phyloP scores from a whole-genome alignment of 64 coral and sea anemone genomes.

The Montipora cactus region DNA sequence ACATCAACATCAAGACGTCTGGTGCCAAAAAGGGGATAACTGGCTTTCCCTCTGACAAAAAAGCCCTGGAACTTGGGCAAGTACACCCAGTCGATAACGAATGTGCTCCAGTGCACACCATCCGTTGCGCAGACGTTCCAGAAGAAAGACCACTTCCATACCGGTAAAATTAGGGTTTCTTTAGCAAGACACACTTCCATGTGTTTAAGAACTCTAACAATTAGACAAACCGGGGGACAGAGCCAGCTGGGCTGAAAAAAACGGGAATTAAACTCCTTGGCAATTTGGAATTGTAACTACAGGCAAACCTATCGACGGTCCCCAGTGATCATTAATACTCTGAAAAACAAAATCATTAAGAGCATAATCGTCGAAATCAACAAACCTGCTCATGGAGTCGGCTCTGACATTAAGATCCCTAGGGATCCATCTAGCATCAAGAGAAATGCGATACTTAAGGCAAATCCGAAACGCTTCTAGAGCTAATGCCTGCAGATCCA shows the following conservation, averaged over 20 bases:
- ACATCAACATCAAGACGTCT: background rate
- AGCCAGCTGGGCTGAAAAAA: constrained; percentile 29
- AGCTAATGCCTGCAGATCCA: no score
- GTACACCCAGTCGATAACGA: constrained; percentile 31
- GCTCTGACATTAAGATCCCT: background rate
- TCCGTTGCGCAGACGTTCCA: constrained; percentile 22
- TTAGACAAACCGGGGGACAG: no score
- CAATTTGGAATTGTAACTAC: constrained; percentile 64
- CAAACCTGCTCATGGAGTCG: constrained; percentile 27
- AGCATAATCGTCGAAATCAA: constrained; percentile 48
- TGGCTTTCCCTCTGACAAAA: background rate
- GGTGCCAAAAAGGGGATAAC: background rate
- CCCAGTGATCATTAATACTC: constrained; percentile 15
- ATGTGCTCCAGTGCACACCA: constrained; percentile 45
- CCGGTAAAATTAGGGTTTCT: constrained; percentile 23
- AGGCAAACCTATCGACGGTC: constrained; percentile 62
- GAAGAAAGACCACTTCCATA: constrained; percentile 53
- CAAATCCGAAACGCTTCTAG: no score
- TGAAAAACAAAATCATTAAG: constrained; percentile 24
- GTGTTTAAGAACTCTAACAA: background rate
- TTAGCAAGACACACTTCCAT: constrained; percentile 23
- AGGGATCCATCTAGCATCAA: no score
- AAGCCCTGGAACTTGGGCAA: constrained; percentile 10
- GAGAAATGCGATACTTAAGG: no score
- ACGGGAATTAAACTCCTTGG: constrained; percentile 57